Base-by-base conservation (phyloP, 2,797 vertebrate genomes). In the Triplophysa bombifrons region DNA sequence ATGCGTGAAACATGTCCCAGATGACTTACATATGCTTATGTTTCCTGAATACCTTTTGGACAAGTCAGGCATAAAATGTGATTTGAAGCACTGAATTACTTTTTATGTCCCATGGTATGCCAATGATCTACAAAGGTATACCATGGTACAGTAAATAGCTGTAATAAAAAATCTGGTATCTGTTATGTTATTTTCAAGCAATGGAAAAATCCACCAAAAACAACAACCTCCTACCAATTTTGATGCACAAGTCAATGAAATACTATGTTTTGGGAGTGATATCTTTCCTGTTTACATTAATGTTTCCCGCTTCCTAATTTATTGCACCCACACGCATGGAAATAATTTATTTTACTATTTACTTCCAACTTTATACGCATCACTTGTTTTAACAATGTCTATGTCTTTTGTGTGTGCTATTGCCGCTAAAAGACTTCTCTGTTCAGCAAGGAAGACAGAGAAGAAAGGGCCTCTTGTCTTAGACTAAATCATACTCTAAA, bases 11-110 rank as follows among this genome's bases (percentile, higher is more conserved):
- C 86, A 87, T 86, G 70, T 79, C 79, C 84, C 94, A 94, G 90
- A 93, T 94, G 94, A 88, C 89, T 82, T 80, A 80, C 93, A 94
- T 83, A 89, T 94, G 93, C 87, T 87, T 81, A 75, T 86, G 84
- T 86, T 83, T 80, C 68, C 83, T 77, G 83, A 90, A 90, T 87
- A 86, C 81, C 82, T 90, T 86, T 86, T 87, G 89, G 90, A 91
- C 87, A 88, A 90, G 76, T 89, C 88, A 86, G 84, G 82, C 85
- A 86, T 90, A 85, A 89, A 83, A 84, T 86, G 80, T 71, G 81
- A 91, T 84, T 83, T 41, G 46, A 22, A 16, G 12, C 14, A 27
- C 10, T 27, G 4, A 20, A 41, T 44, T 9, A 65, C 19, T 64
- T 14, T 38, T 65, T 20, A 44, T 20, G 19, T 38, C 30, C 7